These are phyloP conservation scores for Onychomys leucogaster DNA, from an alignment of 2,797 vertebrate species.

Conservation along the genomic window DNA sequence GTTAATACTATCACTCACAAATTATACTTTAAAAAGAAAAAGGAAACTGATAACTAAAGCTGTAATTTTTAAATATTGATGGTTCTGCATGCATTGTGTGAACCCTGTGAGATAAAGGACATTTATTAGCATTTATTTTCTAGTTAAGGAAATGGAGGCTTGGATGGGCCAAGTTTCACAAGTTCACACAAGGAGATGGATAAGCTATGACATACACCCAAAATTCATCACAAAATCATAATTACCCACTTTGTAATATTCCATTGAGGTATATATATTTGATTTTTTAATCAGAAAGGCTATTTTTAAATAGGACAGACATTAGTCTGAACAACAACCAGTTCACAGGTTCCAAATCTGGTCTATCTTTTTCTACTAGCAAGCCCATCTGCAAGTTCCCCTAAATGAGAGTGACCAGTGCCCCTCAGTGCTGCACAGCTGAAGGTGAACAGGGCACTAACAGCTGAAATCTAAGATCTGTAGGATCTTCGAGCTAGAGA, in stretches of 20 bases:
- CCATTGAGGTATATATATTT: background rate
- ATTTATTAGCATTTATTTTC: background rate
- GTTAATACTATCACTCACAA: background rate
- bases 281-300: background rate
- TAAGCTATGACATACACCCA: constrained; percentile 19
- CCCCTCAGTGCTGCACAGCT: background rate
- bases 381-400: background rate
- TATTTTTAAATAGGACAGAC: background rate
- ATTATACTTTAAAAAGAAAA: background rate
- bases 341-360: background rate
- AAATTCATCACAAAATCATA: background rate
- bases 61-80: background rate
- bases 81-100: background rate
- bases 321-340: background rate
- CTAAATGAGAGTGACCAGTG: background rate
- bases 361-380: background rate
- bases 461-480: too few relatives aligned
- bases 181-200: background rate
- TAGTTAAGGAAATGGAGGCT: background rate
- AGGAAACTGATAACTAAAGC: background rate
- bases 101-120: background rate
- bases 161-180: background rate
- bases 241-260: background rate
- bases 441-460: background rate
- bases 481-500: background rate